Evolutionary conservation across 2,888 invertebrate genomes (phyloP).

Genomic region (Cheilosia grossa): DNA sequence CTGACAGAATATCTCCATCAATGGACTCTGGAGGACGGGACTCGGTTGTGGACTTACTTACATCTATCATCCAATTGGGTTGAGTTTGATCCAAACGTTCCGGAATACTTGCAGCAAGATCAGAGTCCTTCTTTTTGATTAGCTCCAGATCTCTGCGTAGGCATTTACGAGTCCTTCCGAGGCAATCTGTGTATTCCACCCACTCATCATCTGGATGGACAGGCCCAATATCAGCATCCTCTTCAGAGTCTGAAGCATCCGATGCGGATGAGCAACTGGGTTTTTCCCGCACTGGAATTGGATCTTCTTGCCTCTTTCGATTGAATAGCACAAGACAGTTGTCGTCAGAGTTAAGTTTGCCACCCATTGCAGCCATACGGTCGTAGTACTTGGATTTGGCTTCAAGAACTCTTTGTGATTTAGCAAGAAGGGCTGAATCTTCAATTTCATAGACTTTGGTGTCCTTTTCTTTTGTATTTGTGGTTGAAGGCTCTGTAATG

Average conservation of each 20-base stretch:
- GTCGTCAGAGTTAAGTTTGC: conserved; percentile 81
- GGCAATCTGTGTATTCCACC: conserved; percentile 94
- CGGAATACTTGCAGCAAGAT: conserved; percentile 81
- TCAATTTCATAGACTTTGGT: conserved; percentile 80
- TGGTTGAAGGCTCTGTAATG: conserved; percentile 75
- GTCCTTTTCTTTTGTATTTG: conserved; percentile 79
- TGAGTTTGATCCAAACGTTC: conserved; percentile 81
- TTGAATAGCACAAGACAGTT: conserved; percentile 83
- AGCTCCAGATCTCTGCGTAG: conserved; percentile 89
- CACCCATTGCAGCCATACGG: conserved; percentile 82
- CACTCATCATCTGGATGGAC: conserved; percentile 85
- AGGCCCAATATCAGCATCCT: conserved; percentile 71
- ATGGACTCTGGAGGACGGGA: conserved; percentile 82
- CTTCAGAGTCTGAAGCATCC: conserved; percentile 79
- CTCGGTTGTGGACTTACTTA: conserved; percentile 77
- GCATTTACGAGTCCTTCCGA: conserved; percentile 94
- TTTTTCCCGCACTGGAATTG: conserved; percentile 12
- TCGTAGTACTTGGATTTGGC: conserved; percentile 83
- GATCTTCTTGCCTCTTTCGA: conserved; percentile 81
- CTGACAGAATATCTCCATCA: conserved; percentile 82
- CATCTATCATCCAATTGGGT: conserved; percentile 82
- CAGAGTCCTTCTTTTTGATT: conserved; percentile 87
- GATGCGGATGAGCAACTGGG: conserved; percentile 29
- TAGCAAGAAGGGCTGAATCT: conserved; percentile 80
- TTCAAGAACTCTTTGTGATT: conserved; percentile 83